Evolutionary conservation across 2,797 vertebrate species (phyloP).

Genomic region (Enteromius unitaeniatus): DNA sequence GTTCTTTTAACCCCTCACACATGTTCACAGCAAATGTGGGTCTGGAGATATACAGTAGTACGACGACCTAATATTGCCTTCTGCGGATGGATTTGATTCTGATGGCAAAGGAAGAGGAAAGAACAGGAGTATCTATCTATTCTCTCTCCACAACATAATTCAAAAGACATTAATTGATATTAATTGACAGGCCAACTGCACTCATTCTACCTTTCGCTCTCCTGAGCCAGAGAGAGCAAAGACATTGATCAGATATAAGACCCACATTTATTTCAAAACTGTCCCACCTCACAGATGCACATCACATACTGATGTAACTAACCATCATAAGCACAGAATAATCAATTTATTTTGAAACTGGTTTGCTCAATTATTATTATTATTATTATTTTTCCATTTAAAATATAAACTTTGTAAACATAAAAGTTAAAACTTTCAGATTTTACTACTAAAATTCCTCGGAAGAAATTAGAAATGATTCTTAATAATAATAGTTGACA

Average conservation of each 20-base stretch:
- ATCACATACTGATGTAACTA: background rate
- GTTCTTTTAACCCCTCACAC: constrained; percentile 29
- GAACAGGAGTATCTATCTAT: background rate
- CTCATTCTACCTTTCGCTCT: background rate
- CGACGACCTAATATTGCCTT: background rate
- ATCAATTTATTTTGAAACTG: too few relatives aligned
- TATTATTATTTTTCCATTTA: too few relatives aligned
- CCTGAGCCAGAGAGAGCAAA: background rate
- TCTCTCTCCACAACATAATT: background rate
- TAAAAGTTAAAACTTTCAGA: too few relatives aligned
- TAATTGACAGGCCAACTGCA: background rate
- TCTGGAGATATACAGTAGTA: background rate
- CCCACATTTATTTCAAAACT: background rate
- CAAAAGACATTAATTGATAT: background rate
- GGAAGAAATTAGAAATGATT: too few relatives aligned
- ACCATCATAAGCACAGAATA: background rate
- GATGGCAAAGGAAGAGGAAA: background rate
- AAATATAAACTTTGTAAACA: background rate
- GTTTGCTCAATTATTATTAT: too few relatives aligned
- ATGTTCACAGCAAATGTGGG: background rate
- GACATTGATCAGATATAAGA: background rate
- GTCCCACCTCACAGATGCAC: background rate
- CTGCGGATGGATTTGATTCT: background rate
- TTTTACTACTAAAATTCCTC: background rate
- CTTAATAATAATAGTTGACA: too few relatives aligned